Conservation (phyloP, 2,113 vertebrate species). For the Planiliza haematocheilus region DNA sequence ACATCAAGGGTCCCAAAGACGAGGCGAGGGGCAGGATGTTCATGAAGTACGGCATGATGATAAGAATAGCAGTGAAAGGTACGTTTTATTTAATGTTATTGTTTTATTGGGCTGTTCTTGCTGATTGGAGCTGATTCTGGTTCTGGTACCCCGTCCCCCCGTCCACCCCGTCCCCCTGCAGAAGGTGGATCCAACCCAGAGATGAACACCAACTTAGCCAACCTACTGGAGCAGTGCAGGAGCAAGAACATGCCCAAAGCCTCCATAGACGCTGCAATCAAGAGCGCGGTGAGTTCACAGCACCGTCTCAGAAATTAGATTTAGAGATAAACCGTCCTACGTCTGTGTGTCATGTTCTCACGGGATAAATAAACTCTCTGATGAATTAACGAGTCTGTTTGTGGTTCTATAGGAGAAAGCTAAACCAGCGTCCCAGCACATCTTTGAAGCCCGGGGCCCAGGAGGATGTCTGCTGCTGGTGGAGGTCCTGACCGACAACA, state of each 20-base stretch:
- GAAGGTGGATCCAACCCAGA: slow-evolving; percentile 91
- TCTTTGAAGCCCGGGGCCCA: slow-evolving; percentile 86
- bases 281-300: slow-evolving; percentile 81
- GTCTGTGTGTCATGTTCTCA: too few species aligned
- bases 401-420: slow-evolving; percentile 78
- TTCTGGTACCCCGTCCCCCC: too few species aligned
- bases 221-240: slow-evolving; percentile 87
- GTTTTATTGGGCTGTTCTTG: too few species aligned
- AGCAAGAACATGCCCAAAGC: slow-evolving; percentile 89
- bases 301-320: too few species aligned
- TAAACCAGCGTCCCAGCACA: slow-evolving; percentile 77
- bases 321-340: too few species aligned
- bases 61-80: slow-evolving; percentile 90
- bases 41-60: slow-evolving; percentile 84
- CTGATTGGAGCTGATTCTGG: neutral
- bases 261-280: slow-evolving; percentile 86
- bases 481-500: slow-evolving; percentile 87
- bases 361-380: too few species aligned
- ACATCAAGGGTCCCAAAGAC: slow-evolving; percentile 92
- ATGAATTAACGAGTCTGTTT: too few species aligned
- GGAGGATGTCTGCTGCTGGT: slow-evolving; percentile 88
- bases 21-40: slow-evolving; percentile 81
- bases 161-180: slow-evolving; percentile 65
- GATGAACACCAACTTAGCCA: slow-evolving; percentile 83
- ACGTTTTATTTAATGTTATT: neutral